These are phyloP conservation scores for Phytoseiulus persimilis DNA, from an alignment of 2,888 invertebrate genomes.

Conservation along the genomic window DNA sequence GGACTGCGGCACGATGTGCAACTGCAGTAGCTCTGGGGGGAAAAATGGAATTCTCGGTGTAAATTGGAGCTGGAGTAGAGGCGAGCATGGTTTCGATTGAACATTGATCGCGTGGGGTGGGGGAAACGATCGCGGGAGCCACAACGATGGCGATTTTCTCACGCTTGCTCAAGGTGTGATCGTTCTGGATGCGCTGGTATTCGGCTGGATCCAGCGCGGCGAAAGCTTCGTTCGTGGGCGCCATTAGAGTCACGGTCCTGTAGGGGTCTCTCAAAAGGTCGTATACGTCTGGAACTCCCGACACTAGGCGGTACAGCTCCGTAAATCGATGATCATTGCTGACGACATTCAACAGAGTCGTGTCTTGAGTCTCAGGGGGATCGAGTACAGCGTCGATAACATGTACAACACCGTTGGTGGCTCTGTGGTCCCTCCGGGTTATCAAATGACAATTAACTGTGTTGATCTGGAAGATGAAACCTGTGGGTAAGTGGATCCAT, in stretches of 20 bases:
- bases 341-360: not conserved
- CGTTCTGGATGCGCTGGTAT: not conserved
- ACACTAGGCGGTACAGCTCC: not conserved
- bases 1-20: not conserved
- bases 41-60: not conserved
- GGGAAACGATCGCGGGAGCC: no score
- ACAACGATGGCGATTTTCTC: no score
- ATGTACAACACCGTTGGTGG: constrained; percentile 17
- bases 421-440: constrained; percentile 19
- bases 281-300: not conserved
- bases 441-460: constrained; percentile 18
- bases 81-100: not conserved
- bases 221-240: constrained; percentile 12
- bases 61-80: not conserved
- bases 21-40: not conserved
- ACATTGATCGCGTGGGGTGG: no score
- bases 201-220: not conserved
- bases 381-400: constrained; percentile 17
- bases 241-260: not conserved
- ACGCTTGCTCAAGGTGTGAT: constrained; percentile 11
- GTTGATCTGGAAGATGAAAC: not conserved
- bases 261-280: not conserved
- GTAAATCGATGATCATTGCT: constrained; percentile 12
- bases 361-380: not conserved
- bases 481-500: no score